Evolutionary conservation across 92 coral and sea anemone genomes (phyloP).

Genomic region (Siderastrea radians): DNA sequence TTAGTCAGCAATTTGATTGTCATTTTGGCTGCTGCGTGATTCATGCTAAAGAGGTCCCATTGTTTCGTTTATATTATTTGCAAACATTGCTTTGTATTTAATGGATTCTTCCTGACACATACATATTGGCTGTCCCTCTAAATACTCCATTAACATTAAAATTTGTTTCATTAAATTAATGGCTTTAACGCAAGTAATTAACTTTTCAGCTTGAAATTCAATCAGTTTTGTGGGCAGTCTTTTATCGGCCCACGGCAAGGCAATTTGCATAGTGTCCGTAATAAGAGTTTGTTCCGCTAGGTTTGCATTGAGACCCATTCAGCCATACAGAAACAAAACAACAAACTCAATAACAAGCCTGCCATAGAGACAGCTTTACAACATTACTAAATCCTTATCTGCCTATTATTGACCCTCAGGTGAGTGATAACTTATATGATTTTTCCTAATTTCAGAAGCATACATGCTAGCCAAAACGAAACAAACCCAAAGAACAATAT

Average conservation of each 20-base stretch:
- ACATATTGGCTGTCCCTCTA: neutral
- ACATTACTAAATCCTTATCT: neutral
- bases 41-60: neutral
- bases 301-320: neutral
- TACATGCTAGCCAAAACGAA: too few species aligned
- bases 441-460: too few species aligned
- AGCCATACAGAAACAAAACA: slow-evolving; percentile 6
- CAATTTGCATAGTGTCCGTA: slow-evolving; percentile 20
- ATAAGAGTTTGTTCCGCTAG: slow-evolving; percentile 12
- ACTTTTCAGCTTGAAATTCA: slow-evolving; percentile 9
- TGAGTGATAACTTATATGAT: neutral
- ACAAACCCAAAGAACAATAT: too few species aligned
- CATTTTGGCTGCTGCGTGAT: neutral
- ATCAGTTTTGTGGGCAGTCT: neutral
- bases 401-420: neutral
- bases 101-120: slow-evolving; percentile 21
- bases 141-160: neutral
- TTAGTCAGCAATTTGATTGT: slow-evolving; percentile 5
- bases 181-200: slow-evolving; percentile 22
- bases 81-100: slow-evolving; percentile 12
- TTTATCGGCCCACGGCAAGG: neutral
- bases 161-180: neutral
- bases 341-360: neutral
- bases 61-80: slow-evolving; percentile 11
- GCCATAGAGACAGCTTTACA: neutral